Conservation (phyloP, 2,888 invertebrate species). For the Phragmatobia fuliginosa region DNA sequence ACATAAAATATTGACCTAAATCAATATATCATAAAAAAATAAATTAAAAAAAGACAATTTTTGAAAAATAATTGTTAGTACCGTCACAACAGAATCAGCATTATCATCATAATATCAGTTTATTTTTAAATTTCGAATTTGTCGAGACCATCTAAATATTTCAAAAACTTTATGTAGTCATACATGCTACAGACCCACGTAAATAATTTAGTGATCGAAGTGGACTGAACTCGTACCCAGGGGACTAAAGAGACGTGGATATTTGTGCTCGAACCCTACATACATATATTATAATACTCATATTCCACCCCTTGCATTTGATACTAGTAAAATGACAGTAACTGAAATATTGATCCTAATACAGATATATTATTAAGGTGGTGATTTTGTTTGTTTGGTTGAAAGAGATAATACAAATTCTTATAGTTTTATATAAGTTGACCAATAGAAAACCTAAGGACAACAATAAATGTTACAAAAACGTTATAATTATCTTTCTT, state of each 20-base stretch:
- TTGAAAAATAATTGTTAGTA: no score
- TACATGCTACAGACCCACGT: background rate
- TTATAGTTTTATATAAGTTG: no score
- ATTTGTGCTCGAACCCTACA: background rate
- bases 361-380: no score
- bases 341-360: background rate
- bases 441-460: no score
- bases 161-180: background rate
- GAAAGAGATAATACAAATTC: no score
- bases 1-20: no score
- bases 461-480: no score
- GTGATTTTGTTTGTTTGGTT: no score
- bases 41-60: no score
- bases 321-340: background rate
- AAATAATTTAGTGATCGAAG: background rate
- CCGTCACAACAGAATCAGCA: no score
- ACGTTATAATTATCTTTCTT: no score
- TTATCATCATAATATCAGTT: background rate
- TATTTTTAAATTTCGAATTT: background rate
- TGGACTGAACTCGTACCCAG: background rate
- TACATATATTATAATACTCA: background rate
- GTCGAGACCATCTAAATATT: background rate
- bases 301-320: background rate
- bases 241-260: background rate
- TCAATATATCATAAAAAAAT: no score